A percentile compares a stretch with the other conserved stretches of the same genome.
phyloP scores from a whole-genome alignment of 2,888 invertebrate species.

The Caenorhabditis zanzibari region DNA sequence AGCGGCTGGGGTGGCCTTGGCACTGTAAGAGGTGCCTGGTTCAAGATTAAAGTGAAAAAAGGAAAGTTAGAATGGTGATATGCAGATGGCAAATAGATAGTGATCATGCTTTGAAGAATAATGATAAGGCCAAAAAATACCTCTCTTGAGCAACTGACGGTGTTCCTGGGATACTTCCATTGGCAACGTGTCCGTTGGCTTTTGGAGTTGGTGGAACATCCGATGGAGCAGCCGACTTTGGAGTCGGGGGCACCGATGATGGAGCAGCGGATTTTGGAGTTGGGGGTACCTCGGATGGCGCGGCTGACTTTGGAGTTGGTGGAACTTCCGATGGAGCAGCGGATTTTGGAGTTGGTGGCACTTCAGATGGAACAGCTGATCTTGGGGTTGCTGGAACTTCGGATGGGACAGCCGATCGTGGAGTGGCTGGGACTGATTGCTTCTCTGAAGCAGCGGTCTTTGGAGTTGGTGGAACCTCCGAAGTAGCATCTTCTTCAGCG shows the following conservation, averaged over 20 bases:
- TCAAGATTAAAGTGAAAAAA: constrained; percentile 10
- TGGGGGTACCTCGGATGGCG: constrained; percentile 65
- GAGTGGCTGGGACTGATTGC: constrained; percentile 71
- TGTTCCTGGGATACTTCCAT: constrained; percentile 73
- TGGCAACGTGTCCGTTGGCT: constrained; percentile 59
- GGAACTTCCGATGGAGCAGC: constrained; percentile 64
- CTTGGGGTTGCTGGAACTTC: constrained; percentile 69
- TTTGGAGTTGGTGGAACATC: constrained; percentile 67
- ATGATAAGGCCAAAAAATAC: neutral
- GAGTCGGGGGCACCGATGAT: constrained; percentile 70
- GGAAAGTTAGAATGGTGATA: constrained; percentile 47
- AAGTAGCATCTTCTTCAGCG: constrained; percentile 59
- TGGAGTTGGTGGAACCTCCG: constrained; percentile 72
- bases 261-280: constrained; percentile 69
- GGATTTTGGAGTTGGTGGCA: constrained; percentile 68
- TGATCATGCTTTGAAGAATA: neutral
- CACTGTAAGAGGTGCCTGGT: constrained; percentile 50
- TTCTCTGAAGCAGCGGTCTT: constrained; percentile 70
- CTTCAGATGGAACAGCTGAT: constrained; percentile 64
- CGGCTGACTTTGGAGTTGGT: constrained; percentile 64
- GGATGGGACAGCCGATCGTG: constrained; percentile 62
- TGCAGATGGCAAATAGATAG: neutral
- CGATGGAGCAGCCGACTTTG: constrained; percentile 67
- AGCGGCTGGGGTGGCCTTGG: constrained; percentile 57
- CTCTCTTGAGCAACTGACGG: constrained; percentile 64